phyloP scores from a whole-genome alignment of 2,797 vertebrate species.

The Anableps anableps region DNA sequence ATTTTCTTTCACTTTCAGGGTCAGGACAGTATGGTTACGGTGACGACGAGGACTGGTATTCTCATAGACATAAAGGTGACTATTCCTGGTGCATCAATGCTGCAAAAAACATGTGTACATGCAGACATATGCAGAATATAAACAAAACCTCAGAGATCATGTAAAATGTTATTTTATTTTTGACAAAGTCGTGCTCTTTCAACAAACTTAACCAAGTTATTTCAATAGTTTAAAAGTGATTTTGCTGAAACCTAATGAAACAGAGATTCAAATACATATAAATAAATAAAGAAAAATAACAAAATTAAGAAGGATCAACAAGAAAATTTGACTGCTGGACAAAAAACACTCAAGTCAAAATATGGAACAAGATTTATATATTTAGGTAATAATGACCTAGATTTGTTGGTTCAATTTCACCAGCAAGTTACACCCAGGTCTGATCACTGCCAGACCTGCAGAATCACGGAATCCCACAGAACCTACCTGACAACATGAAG shows the following conservation, averaged over 20 bases:
- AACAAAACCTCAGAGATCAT: neutral
- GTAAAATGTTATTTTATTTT: neutral
- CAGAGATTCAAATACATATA: neutral
- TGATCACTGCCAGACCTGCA: neutral
- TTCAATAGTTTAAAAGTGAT: neutral
- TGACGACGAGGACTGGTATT: constrained; percentile 93
- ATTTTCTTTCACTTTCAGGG: constrained; percentile 81
- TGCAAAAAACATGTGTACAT: constrained; percentile 14
- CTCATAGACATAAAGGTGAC: constrained; percentile 93
- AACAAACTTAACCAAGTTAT: neutral
- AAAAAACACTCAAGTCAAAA: too few relatives aligned
- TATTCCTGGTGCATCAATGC: constrained; percentile 46
- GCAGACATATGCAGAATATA: neutral
- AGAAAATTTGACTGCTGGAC: neutral
- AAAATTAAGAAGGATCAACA: neutral
- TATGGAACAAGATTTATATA: too few relatives aligned
- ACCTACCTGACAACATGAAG: neutral
- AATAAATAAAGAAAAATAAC: neutral
- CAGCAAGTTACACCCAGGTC: neutral
- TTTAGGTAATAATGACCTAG: too few relatives aligned
- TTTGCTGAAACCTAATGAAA: neutral
- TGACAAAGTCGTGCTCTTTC: neutral
- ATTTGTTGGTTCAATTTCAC: neutral
- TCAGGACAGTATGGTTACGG: constrained; percentile 91
- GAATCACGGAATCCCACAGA: neutral